phyloP scores from a whole-genome alignment of 1,140 invertebrate genomes.

The Aradophagus sp. region DNA sequence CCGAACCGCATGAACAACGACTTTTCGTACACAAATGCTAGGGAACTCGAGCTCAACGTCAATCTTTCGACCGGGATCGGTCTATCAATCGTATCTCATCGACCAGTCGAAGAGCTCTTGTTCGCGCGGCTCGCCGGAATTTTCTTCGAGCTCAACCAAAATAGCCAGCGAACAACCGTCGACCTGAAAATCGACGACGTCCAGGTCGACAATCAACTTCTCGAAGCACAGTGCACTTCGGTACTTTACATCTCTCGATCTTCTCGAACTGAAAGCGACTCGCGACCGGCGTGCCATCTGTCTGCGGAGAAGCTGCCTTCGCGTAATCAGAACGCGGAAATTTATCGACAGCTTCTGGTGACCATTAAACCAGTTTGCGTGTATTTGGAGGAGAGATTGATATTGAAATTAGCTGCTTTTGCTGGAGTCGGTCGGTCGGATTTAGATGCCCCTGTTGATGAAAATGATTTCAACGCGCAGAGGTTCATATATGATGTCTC shows the following conservation, averaged over 20 bases:
- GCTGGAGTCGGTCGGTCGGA: conserved; percentile 74
- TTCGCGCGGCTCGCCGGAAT: conserved; percentile 87
- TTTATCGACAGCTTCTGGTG: conserved; percentile 86
- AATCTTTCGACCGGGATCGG: conserved; percentile 83
- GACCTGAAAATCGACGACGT: conserved; percentile 86
- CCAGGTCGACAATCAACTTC: conserved; percentile 93
- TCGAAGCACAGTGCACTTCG: conserved; percentile 88
- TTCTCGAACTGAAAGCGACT: conserved; percentile 68
- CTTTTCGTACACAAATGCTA: conserved; percentile 46
- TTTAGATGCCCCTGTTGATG: conserved; percentile 75
- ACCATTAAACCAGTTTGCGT: conserved; percentile 88
- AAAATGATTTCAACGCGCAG: conserved; percentile 85
- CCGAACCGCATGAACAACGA: conserved; percentile 68
- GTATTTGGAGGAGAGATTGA: conserved; percentile 89
- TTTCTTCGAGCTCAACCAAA: conserved; percentile 77
- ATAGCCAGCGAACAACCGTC: conserved; percentile 75
- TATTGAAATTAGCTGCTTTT: conserved; percentile 89
- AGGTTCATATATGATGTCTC: conserved; percentile 86
- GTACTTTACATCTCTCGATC: conserved; percentile 83
- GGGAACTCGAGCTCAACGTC: conserved; percentile 79
- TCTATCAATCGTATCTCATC: conserved; percentile 87
- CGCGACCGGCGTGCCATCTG: conserved; percentile 79
- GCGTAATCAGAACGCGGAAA: conserved; percentile 82
- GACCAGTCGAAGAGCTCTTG: conserved; percentile 88
- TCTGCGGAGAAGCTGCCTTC: conserved; percentile 81